Base-by-base conservation (phyloP, 2,113 vertebrate genomes). In the Syrmaticus mikado region DNA sequence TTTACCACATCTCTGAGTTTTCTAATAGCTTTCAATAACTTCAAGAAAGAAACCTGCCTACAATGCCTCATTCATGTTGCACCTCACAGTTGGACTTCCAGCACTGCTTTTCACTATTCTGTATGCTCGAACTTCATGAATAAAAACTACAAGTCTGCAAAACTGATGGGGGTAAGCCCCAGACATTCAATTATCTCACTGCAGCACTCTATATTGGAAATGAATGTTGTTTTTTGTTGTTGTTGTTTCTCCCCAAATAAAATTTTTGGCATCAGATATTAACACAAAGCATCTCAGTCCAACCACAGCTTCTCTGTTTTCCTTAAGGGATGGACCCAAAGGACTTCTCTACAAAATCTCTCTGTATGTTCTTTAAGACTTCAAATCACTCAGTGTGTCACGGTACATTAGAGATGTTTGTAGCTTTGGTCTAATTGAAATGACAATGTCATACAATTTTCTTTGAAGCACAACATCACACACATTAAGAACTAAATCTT, bases 341-440 rank as follows among this genome's bases (percentile, higher is more conserved):
- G 12, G 28, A 41, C 38, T 64, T 16, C 30, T 90, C 48, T 66
- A 7, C 21, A 62, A 82, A 90, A 68, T 40, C 19, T 38, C 46
- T 72, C 61, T n/a, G 13, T n/a, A 55, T 28, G 15, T 22, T 64
- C n/a, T 38, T 10, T 38, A 28, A 53, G 14, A n/a, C 83, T 94
- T 78, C 52, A 46, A 55, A 81, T 46, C 16, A 72, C 48, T 50
- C 65, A 55, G 25, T 27, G 41, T 13, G 55, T 60, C 55, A 85
- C 18, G 52, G 27, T 32, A 58, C 52, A 77, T 86, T 81, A 41
- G n/a, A 78, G 71, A 81, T 17, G 7, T 20, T 32, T 86, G 40
- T 5, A 87, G 66, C 34, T 89, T 90, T 45, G 30, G 24, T 90
- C 76, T 74, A 74, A 86, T 18, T 46, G 28, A 92, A 92, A 74